Evolutionary conservation across 2,888 invertebrate species (phyloP), one percentile per base, ranked within the genome.

Genomic region (Mycogona germanica): DNA sequence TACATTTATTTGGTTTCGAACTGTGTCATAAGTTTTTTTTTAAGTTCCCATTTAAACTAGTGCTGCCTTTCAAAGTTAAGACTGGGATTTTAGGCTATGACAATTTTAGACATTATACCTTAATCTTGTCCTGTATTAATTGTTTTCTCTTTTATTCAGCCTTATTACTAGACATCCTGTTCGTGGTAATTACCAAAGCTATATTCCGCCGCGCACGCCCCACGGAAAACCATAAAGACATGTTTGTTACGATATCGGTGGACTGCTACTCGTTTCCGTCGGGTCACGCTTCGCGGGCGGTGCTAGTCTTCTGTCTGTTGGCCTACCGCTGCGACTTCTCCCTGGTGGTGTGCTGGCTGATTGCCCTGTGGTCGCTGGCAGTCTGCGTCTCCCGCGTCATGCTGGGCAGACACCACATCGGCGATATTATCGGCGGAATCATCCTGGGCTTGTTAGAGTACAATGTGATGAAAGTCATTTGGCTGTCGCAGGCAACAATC

Each of bases 191-290:
- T 3, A 63, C 83, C 12, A 95, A 95, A 72, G 83, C 91, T 0
- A 68, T 78, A 51, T 78, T 82, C 5, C 75, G 91, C 58, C 74
- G 95, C 64, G 75, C 82, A 61, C 75, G 95, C 29, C 93, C 93
- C 0, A 65, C 73, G 0, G 74, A 76, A 23, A 79, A 80, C 64
- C 72, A 73, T 57, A 78, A 78, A 60, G 84, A 87, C 66, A 76
- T 82, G 60, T 70, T 82, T 57, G 76, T 77, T 32, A 72, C 72
- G 2, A 60, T 87, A 21, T 86, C 88, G 0, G 84, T 91, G 0
- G 93, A 93, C 69, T 84, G 88, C 64, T 96, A 82, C 68, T 81
- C 84, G 46, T 97, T 97, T 68, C 97, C 96, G 12, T 96, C 95
- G 0, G 95, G 95, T 0, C 96, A 97, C 69, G 81, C 89, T 1